phyloP scores from a whole-genome alignment of 2,113 vertebrate species.

The Pelodiscus sinensis region DNA sequence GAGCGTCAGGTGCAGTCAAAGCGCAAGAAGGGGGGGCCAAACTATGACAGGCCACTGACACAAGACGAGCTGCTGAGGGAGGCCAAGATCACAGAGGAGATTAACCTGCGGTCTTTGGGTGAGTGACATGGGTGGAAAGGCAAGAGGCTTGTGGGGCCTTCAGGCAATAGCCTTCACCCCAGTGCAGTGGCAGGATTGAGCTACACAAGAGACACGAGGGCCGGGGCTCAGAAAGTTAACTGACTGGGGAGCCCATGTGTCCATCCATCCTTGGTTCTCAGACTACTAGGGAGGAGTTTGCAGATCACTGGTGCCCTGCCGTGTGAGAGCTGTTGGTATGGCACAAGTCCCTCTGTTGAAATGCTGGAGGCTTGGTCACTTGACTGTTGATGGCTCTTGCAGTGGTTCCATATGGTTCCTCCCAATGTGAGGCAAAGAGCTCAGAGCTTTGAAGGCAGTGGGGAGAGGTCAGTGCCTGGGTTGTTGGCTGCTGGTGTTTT shows the following conservation, averaged over 20 bases:
- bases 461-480: background rate
- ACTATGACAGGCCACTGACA: conserved; percentile 86
- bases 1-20: conserved; percentile 93
- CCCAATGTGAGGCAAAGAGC: background rate
- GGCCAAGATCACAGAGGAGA: conserved; percentile 92
- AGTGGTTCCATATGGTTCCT: background rate
- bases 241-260: background rate
- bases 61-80: conserved; percentile 95
- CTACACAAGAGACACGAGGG: background rate
- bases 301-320: background rate
- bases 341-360: background rate
- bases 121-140: background rate
- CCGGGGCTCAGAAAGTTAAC: background rate
- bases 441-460: background rate
- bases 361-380: background rate
- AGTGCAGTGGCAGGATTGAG: background rate
- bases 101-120: conserved; percentile 94
- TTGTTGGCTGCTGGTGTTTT: background rate
- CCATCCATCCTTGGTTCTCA: background rate
- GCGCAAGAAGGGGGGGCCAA: conserved; percentile 87
- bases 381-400: background rate
- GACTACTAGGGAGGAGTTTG: background rate
- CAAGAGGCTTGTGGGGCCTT: background rate
- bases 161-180: rapidly evolving
- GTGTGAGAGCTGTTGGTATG: background rate